phyloP scores from a whole-genome alignment of 2,113 vertebrate species.

The Malurus elegans region DNA sequence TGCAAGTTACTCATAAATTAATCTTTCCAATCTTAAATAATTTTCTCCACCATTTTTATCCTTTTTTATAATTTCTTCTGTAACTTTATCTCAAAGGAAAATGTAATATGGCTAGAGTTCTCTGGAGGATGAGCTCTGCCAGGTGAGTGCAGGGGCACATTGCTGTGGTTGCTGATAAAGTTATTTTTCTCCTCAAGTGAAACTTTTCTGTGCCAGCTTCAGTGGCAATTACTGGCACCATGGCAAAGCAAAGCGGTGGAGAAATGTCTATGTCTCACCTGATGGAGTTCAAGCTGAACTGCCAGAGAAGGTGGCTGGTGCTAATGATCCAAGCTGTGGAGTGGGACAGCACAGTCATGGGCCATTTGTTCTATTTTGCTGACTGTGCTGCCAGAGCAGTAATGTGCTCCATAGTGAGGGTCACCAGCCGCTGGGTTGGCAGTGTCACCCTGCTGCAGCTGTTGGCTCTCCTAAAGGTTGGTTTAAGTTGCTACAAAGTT shows the following conservation, averaged over 20 bases:
- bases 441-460: not conserved
- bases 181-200: not conserved
- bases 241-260: not conserved
- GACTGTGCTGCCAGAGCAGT: not conserved
- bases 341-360: not conserved
- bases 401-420: not conserved
- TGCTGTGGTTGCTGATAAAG: not conserved
- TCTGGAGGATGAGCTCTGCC: not conserved
- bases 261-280: not conserved
- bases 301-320: not conserved
- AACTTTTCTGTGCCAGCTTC: not conserved
- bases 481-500: not conserved
- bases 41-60: not conserved
- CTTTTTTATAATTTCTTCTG: not conserved
- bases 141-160: accelerated
- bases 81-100: not conserved
- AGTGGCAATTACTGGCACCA: not conserved
- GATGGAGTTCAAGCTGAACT: not conserved
- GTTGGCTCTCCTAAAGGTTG: not conserved
- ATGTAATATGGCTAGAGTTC: not conserved
- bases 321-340: not conserved
- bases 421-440: not conserved
- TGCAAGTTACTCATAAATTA: not conserved
- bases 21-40: not conserved
- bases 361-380: not conserved